Evolutionary conservation across 2,888 invertebrate species (phyloP).

Genomic region (Lasioglossum pauxillum): DNA sequence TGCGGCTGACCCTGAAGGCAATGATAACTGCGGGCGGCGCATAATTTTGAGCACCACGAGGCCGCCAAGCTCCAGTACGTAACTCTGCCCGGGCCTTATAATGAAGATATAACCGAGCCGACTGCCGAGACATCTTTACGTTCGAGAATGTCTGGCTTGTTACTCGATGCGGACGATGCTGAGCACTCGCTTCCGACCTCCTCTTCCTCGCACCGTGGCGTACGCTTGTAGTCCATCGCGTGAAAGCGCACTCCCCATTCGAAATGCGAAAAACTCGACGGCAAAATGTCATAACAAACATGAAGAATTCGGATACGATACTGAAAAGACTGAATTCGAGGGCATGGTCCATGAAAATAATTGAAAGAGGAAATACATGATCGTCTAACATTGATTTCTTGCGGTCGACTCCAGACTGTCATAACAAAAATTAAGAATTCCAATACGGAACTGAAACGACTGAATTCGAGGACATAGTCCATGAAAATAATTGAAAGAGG

Average conservation of each 20-base stretch:
- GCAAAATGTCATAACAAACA: not conserved
- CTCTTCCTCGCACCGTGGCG: not conserved
- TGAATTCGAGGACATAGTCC: too few species aligned
- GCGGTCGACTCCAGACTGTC: too few species aligned
- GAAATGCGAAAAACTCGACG: not conserved
- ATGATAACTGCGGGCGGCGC: slow-evolving; percentile 81
- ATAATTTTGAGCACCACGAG: slow-evolving; percentile 79
- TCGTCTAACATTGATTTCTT: too few species aligned
- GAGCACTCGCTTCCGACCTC: not conserved
- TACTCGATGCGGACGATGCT: slow-evolving; percentile 64
- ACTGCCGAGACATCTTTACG: slow-evolving; percentile 83
- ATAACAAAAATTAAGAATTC: too few species aligned
- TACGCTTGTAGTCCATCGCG: not conserved
- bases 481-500: too few species aligned
- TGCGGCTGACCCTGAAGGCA: slow-evolving; percentile 77
- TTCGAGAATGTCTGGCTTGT: slow-evolving; percentile 78
- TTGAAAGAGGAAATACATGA: too few species aligned
- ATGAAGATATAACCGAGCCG: slow-evolving; percentile 83
- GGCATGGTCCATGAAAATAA: too few species aligned
- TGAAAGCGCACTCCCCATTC: not conserved
- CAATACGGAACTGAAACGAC: too few species aligned
- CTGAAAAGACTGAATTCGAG: too few species aligned
- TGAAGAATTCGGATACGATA: too few species aligned
- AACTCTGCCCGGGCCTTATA: slow-evolving; percentile 80
- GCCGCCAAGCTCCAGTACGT: slow-evolving; percentile 77